A percentile compares a stretch with the other conserved stretches of the same genome.
Evolutionary conservation across 2,113 vertebrate genomes (phyloP).

Genomic region (Notarius quadriscutis): DNA sequence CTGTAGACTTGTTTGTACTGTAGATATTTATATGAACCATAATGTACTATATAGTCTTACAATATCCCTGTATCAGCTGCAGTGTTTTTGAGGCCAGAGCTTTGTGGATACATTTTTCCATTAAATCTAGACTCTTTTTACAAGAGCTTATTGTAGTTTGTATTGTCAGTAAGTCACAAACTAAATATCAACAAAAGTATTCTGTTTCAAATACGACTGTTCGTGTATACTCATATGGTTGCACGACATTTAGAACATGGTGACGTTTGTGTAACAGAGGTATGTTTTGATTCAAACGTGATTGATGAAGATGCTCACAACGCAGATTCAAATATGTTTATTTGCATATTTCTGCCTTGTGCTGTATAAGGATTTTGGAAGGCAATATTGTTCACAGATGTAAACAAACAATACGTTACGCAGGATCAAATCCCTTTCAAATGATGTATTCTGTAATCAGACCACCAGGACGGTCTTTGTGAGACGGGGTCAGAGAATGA

Average conservation of each 20-base stretch:
- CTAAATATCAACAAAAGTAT: neutral
- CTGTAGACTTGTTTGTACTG: too few species aligned
- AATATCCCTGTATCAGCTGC: neutral
- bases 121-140: neutral
- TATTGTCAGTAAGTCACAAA: neutral
- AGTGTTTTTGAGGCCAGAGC: neutral
- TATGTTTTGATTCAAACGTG: neutral
- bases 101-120: neutral
- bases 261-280: neutral
- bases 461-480: slow-evolving; percentile 5
- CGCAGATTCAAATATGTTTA: neutral
- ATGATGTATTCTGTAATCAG: slow-evolving; percentile 37
- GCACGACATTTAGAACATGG: neutral
- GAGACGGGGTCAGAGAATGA: slow-evolving; percentile 36
- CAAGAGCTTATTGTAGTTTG: neutral
- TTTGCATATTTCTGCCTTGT: neutral
- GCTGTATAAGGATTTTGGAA: neutral
- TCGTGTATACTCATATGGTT: neutral
- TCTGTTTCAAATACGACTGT: neutral
- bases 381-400: neutral
- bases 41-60: neutral
- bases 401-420: neutral
- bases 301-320: neutral
- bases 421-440: slow-evolving; percentile 12
- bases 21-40: neutral